phyloP scores from a whole-genome alignment of 2,797 vertebrate genomes.

The Phoebastria nigripes region DNA sequence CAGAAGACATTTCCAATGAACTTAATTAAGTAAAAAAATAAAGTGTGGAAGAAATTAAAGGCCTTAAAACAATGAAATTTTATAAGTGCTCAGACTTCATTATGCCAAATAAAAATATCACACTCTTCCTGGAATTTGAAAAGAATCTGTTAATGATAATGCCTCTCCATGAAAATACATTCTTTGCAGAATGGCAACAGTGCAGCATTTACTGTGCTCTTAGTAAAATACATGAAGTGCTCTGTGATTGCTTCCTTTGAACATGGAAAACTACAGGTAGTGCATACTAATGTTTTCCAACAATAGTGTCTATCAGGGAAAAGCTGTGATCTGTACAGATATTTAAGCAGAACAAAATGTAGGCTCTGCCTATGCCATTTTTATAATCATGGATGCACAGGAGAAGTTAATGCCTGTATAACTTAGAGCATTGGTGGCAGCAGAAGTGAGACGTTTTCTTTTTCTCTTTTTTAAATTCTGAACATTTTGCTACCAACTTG shows the following conservation, averaged over 20 bases:
- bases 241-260: constrained; percentile 36
- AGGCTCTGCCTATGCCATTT: neutral
- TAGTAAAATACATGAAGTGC: constrained; percentile 39
- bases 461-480: neutral
- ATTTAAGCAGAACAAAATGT: constrained; percentile 25
- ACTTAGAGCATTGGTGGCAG: neutral
- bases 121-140: constrained; percentile 8
- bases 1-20: neutral
- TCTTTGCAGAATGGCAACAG: neutral
- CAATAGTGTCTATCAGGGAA: neutral
- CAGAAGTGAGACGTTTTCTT: neutral
- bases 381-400: neutral
- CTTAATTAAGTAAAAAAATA: neutral
- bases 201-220: constrained; percentile 24
- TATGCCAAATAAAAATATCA: constrained; percentile 13
- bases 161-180: neutral
- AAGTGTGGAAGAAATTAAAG: neutral
- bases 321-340: constrained; percentile 11
- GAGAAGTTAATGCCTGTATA: constrained; percentile 14
- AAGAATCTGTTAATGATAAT: constrained; percentile 39
- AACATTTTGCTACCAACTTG: constrained; percentile 2
- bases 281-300: constrained; percentile 50
- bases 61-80: constrained; percentile 4
- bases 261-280: neutral
- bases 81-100: neutral